Percentiles rank a stretch among this genome's conserved stretches.
phyloP scores from a whole-genome alignment of 2,113 vertebrate species.

The Eptesicus fuscus region DNA sequence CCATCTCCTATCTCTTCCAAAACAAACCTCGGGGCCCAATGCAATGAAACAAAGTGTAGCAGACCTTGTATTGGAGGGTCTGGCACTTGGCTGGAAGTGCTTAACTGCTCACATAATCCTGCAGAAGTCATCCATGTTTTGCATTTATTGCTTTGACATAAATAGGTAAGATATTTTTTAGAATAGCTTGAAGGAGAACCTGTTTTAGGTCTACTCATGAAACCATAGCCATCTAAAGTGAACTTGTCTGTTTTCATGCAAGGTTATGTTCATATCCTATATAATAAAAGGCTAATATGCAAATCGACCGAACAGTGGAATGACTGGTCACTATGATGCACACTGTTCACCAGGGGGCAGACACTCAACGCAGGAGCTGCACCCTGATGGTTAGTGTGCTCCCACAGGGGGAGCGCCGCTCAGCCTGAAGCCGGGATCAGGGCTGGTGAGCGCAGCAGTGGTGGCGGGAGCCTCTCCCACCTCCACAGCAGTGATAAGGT shows the following conservation, averaged over 20 bases:
- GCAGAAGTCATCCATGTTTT: not conserved
- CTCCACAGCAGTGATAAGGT: too few species aligned
- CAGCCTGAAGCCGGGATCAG: too few species aligned
- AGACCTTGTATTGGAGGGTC: not conserved
- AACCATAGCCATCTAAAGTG: not conserved
- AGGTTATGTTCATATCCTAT: not conserved
- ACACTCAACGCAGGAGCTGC: too few species aligned
- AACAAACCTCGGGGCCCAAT: not conserved
- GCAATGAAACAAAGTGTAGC: not conserved
- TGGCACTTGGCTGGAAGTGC: not conserved
- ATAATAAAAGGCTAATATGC: too few species aligned
- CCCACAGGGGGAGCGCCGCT: too few species aligned
- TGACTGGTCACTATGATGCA: too few species aligned
- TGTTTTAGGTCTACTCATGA: not conserved
- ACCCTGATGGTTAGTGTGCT: too few species aligned
- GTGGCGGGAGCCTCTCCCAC: too few species aligned
- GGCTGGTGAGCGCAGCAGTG: too few species aligned
- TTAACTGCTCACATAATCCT: not conserved
- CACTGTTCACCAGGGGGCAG: too few species aligned
- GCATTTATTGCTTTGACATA: not conserved
- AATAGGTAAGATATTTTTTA: not conserved
- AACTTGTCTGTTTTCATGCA: not conserved
- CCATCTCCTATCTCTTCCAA: not conserved
- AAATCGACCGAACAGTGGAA: too few species aligned
- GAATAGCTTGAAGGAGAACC: not conserved